Evolutionary conservation across 2,888 invertebrate species (phyloP).

Genomic region (Antitype chi): DNA sequence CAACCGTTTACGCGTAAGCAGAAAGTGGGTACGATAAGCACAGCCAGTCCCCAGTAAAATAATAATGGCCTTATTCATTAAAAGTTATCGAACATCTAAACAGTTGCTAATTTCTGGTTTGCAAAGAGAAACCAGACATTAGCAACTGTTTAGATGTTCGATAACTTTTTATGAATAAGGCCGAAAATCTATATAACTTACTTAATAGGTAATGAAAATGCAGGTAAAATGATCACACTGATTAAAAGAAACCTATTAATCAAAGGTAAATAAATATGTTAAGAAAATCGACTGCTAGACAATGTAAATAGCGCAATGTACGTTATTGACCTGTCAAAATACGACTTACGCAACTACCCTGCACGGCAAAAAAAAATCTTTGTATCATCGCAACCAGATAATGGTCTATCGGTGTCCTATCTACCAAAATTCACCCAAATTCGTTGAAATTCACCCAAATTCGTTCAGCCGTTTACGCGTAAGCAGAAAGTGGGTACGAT

Average conservation of each 20-base stretch:
- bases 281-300: too few species aligned
- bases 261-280: conserved; percentile 1
- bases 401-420: background rate
- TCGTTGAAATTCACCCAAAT: background rate
- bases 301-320: background rate
- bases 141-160: too few species aligned
- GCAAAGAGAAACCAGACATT: too few species aligned
- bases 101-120: too few species aligned
- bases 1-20: conserved; percentile 1
- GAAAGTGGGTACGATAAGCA: background rate
- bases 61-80: too few species aligned
- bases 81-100: too few species aligned
- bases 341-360: background rate
- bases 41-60: background rate
- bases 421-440: background rate
- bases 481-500: background rate
- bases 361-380: background rate
- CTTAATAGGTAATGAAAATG: conserved; percentile 23
- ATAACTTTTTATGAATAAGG: too few species aligned
- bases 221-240: conserved; percentile 9
- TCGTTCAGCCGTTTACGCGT: background rate
- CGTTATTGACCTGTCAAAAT: too few species aligned
- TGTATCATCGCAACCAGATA: background rate
- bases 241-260: conserved; percentile 44
- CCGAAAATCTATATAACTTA: too few species aligned